Base-by-base conservation (phyloP, 2,113 vertebrate genomes). In the Cinclus mexicanus region DNA sequence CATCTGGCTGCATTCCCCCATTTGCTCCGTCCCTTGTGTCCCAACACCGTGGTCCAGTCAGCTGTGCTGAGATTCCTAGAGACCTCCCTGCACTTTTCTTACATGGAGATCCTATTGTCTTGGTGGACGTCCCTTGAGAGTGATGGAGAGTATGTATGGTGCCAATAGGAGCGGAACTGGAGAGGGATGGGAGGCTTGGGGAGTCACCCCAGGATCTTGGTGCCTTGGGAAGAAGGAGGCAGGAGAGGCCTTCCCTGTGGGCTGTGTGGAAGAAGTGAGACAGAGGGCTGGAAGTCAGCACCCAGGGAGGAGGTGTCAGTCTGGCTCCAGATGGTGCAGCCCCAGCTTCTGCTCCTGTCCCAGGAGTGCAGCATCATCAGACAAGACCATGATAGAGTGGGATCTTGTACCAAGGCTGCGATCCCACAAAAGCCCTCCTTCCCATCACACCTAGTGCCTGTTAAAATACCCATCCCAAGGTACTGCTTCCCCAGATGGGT, bases 141-240 rank as follows among this genome's bases (percentile, higher is more conserved):
- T 0, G 5, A 61, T 20, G 19, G 49, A 16, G 26, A 15, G 10
- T 31, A 25, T 47, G 17, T 20, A 2, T 1, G 1, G 31, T 56
- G 41, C 17, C 68, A 3, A 1, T 6, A 22, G 31, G 31, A 64
- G 28, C 1, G 1, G 63, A 71, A 49, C 44, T 60, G n/a, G 72
- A 29, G 31, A n/a, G 12, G 13, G 8, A 33, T 0, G 1, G 6
- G 11, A 16, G 28, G 4, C 24, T 33, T 67, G 33, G 20, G 63
- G 7, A 37, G 18, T 44, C 23, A n/a, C 41, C 23, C 31, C 0
- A 1, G 10, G 29, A 3, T 41, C 18, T 31, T 79, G 79, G 23
- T 35, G 60, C 42, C 8, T 4, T 41, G 39, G 49, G 53, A 31
- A 72, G 46, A 20, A 75, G 33, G 44, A 56, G 31, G 37, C 28